phyloP scores from a whole-genome alignment of 2,113 vertebrate species.

The Murina feae region DNA sequence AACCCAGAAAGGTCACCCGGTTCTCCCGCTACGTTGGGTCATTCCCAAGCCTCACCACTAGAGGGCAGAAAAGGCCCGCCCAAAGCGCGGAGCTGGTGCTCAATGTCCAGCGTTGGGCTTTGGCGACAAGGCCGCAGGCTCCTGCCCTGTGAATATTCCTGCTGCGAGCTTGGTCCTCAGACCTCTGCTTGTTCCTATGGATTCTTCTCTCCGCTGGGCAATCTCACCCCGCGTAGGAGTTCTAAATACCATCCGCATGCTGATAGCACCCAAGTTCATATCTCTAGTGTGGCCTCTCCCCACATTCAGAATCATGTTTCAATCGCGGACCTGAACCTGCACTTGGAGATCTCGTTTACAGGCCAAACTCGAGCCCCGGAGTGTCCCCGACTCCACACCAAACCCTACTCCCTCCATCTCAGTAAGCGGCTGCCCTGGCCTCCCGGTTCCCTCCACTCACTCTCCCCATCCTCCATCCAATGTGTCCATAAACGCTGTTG shows the following conservation, averaged over 20 bases:
- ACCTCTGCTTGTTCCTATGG: not conserved
- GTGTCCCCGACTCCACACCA: fast-evolving
- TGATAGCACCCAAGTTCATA: not conserved
- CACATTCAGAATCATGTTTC: not conserved
- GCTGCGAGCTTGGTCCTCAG: not conserved
- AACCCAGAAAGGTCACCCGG: fast-evolving
- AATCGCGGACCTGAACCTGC: not conserved
- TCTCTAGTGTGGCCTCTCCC: not conserved
- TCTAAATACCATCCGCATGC: not conserved
- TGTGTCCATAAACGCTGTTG: not conserved
- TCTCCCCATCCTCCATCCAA: too few relatives aligned
- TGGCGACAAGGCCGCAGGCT: fast-evolving
- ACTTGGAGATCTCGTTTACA: not conserved
- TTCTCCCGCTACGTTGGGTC: not conserved
- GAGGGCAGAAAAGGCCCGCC: constrained; percentile 16
- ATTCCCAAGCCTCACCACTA: not conserved
- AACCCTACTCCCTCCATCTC: too few relatives aligned
- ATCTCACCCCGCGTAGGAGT: not conserved
- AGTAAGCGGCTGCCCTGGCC: fast-evolving
- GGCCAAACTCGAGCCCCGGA: not conserved
- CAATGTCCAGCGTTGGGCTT: fast-evolving
- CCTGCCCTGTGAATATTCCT: too few relatives aligned
- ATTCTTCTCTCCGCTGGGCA: not conserved
- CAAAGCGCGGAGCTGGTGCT: not conserved
- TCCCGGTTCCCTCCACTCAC: fast-evolving